A percentile compares a stretch with the other conserved stretches of the same genome.
phyloP scores from a whole-genome alignment of 2,797 vertebrate species.

The Chelmon rostratus region DNA sequence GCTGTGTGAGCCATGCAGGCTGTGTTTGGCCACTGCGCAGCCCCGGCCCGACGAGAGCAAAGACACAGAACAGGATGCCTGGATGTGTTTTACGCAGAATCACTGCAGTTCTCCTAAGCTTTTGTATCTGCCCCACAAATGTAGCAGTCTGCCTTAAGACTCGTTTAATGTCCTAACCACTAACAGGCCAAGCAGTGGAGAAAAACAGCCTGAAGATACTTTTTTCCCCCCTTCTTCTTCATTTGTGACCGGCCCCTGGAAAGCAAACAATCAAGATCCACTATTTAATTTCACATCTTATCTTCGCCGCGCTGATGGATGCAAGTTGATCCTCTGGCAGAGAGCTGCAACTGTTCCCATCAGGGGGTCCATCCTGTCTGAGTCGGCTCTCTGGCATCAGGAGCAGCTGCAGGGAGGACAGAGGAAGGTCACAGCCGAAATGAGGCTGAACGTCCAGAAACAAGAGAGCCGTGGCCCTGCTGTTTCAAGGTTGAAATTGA shows the following conservation, averaged over 20 bases:
- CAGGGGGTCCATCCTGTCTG: conserved; percentile 74
- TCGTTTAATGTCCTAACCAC: conserved; percentile 25
- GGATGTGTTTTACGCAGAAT: conserved; percentile 72
- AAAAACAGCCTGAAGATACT: conserved; percentile 12
- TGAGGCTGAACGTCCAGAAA: conserved; percentile 71
- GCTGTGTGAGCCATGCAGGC: conserved; percentile 55
- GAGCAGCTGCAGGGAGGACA: conserved; percentile 79
- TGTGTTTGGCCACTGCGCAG: conserved; percentile 49
- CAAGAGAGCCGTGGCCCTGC: conserved; percentile 56
- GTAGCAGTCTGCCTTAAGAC: conserved; percentile 16
- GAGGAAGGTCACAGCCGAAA: conserved; percentile 77
- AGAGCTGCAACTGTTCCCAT: conserved; percentile 65
- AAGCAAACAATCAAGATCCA: conserved; percentile 51
- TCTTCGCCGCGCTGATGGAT: conserved; percentile 66
- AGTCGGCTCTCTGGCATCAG: conserved; percentile 73
- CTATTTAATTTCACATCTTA: conserved; percentile 68
- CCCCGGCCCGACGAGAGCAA: conserved; percentile 55
- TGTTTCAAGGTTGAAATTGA: conserved; percentile 76
- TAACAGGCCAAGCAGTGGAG: conserved; percentile 14
- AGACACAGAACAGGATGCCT: conserved; percentile 72
- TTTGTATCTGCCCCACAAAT: conserved; percentile 52
- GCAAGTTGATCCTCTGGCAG: conserved; percentile 76
- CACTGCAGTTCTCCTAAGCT: conserved; percentile 33
- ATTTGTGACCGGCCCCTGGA: conserved; percentile 31
- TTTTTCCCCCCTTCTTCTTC: neutral